A percentile compares a stretch with the other conserved stretches of the same genome.
Evolutionary conservation across 2,888 invertebrate species (phyloP).

Genomic region (Copidosoma aretas): DNA sequence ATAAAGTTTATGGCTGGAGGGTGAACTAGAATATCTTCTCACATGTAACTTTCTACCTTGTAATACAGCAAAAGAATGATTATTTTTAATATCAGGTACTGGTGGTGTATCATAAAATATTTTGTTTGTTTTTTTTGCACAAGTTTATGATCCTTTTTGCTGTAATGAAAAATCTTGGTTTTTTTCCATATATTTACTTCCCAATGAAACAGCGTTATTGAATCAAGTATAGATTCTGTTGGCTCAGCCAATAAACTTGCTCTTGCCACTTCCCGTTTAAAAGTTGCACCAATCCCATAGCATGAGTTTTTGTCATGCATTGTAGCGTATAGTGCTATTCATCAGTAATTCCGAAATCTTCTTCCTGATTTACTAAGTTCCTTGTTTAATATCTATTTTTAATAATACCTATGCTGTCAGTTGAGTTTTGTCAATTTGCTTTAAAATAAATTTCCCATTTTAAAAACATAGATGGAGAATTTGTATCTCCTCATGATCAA

Average conservation of each 20-base stretch:
- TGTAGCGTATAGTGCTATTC: constrained; percentile 20
- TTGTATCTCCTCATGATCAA: too few relatives aligned
- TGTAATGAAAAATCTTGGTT: constrained; percentile 1
- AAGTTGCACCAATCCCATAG: constrained; percentile 16
- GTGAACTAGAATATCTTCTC: too few relatives aligned
- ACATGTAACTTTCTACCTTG: too few relatives aligned
- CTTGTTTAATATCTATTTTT: constrained; percentile 3
- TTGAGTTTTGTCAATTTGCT: too few relatives aligned
- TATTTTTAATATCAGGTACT: too few relatives aligned
- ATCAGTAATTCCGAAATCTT: constrained; percentile 18
- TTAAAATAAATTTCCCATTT: too few relatives aligned
- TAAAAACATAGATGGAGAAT: too few relatives aligned
- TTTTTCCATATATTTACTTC: constrained; percentile 7
- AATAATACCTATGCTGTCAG: too few relatives aligned
- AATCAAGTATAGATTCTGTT: constrained; percentile 8
- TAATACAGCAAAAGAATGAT: too few relatives aligned
- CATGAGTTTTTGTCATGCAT: constrained; percentile 13
- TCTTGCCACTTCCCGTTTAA: constrained; percentile 7
- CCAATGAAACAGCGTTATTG: constrained; percentile 8
- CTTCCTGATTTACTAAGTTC: constrained; percentile 15
- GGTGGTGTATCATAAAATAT: constrained; percentile 2
- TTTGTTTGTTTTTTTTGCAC: constrained; percentile 1
- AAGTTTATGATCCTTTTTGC: constrained; percentile 1
- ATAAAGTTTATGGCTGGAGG: too few relatives aligned
- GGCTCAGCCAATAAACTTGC: constrained; percentile 9